phyloP scores from a whole-genome alignment of 2,797 vertebrate species.

The Gorsachius magnificus region DNA sequence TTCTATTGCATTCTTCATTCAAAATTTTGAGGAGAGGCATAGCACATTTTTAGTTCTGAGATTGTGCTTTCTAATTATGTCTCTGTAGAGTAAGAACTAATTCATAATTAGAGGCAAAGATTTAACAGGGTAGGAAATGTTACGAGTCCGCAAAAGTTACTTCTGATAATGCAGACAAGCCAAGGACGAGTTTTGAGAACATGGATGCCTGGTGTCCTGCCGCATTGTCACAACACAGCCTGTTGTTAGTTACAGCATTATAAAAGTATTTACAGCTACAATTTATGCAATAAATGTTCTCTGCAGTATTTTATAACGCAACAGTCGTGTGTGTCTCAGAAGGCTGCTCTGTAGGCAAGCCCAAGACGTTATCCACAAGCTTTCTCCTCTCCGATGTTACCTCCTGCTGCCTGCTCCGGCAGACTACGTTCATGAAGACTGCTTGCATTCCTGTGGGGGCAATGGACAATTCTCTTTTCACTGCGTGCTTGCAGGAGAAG shows the following conservation, averaged over 20 bases:
- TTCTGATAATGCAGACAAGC: neutral
- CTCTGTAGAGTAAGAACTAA: neutral
- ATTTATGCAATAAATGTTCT: neutral
- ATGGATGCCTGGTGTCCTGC: neutral
- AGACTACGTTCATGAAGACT: neutral
- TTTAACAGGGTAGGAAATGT: neutral
- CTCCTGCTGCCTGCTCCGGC: neutral
- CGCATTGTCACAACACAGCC: neutral
- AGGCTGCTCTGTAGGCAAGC: neutral
- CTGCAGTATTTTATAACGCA: neutral
- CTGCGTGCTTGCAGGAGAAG: neutral
- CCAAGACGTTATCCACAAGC: neutral
- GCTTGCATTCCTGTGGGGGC: neutral
- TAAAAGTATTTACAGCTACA: neutral
- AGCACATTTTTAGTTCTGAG: neutral
- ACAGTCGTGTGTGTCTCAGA: neutral
- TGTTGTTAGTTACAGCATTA: neutral
- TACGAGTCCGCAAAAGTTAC: neutral
- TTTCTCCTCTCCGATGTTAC: neutral
- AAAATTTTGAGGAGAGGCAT: neutral
- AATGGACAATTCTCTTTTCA: neutral
- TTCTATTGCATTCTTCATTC: neutral
- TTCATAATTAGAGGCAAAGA: neutral
- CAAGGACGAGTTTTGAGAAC: neutral
- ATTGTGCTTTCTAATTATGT: neutral